Evolutionary conservation across 2,888 invertebrate species (phyloP).

Genomic region (Notodonta dromedarius): DNA sequence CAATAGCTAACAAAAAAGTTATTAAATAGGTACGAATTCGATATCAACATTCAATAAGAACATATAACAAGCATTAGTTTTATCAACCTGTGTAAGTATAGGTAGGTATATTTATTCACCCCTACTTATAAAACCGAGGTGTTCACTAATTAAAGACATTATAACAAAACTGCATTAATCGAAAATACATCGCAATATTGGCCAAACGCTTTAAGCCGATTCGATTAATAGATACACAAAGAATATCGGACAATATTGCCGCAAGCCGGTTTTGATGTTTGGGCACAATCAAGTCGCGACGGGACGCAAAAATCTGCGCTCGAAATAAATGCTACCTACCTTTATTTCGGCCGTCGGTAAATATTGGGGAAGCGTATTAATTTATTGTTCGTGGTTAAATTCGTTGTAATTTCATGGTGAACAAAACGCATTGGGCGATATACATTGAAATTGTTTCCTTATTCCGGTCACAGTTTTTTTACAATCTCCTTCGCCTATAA

Average conservation of each 20-base stretch:
- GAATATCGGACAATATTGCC: constrained; percentile 26
- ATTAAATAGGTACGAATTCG: too few species aligned
- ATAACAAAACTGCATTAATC: constrained; percentile 3
- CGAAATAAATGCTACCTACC: constrained; percentile 21
- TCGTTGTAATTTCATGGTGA: constrained; percentile 1
- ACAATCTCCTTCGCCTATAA: too few species aligned
- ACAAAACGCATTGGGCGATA: not conserved
- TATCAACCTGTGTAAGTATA: too few species aligned
- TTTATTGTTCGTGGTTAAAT: not conserved
- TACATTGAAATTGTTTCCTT: not conserved
- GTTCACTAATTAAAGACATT: too few species aligned
- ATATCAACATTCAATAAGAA: too few species aligned
- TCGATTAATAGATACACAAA: constrained; percentile 35
- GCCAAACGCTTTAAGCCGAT: constrained; percentile 27
- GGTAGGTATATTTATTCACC: too few species aligned
- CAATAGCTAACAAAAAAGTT: too few species aligned
- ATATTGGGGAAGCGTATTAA: constrained; percentile 7
- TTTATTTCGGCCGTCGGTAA: constrained; percentile 14
- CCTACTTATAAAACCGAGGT: too few species aligned
- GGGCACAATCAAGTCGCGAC: constrained; percentile 24
- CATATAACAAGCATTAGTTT: too few species aligned
- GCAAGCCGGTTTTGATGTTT: constrained; percentile 13
- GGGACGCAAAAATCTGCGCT: constrained; percentile 18
- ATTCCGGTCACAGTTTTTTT: not conserved
- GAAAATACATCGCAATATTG: constrained; percentile 19